Evolutionary conservation across 2,888 invertebrate species (phyloP), one percentile per base, ranked within the genome.

Genomic region (Temnothorax unifasciatus): DNA sequence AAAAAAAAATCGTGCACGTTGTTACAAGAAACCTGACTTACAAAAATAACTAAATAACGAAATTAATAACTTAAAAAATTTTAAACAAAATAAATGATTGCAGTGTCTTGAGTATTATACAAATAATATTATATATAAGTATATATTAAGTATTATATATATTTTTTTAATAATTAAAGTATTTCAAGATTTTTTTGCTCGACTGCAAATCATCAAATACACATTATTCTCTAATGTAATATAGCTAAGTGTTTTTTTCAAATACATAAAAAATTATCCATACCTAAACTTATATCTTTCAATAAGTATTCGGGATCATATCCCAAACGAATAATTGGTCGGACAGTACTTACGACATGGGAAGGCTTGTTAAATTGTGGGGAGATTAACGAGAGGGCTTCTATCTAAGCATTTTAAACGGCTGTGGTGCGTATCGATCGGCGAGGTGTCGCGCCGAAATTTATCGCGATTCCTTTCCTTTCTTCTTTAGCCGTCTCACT

Each of bases 391-490:
- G 68, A 69, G 61, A 9, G n/a, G 47, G 15, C n/a, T 9, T 29
- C 5, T 73, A 75, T 74, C 79, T 74, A 74, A 84, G 41, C 74
- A 74, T 84, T 79, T 85, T 79, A 84, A 85, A 81, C n/a, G 50
- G 18, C 64, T 59, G 25, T 18, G 25, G 52, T 50, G 25, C 15
- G 57, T 63, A 81, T 85, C 84, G 74, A 85, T 85, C 64, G 50
- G 66, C 57, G 29, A 85, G 63, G 82, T 69, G 76, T 82, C 82
- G 66, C 63, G 13, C 8, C 52, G 34, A 76, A 76, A 86, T 85
- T 85, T 85, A 76, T 85, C 41, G 66, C 75, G 59, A 57, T 54
- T 85, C 54, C 34, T 69, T 69, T 74, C 25, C 61, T 11, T 47
- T 29, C n/a, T 25, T 47, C 21, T 77, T 59, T 15, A 34, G n/a